Base-by-base conservation (phyloP, 2,113 vertebrate species). In the Sylvicapra grimmia region DNA sequence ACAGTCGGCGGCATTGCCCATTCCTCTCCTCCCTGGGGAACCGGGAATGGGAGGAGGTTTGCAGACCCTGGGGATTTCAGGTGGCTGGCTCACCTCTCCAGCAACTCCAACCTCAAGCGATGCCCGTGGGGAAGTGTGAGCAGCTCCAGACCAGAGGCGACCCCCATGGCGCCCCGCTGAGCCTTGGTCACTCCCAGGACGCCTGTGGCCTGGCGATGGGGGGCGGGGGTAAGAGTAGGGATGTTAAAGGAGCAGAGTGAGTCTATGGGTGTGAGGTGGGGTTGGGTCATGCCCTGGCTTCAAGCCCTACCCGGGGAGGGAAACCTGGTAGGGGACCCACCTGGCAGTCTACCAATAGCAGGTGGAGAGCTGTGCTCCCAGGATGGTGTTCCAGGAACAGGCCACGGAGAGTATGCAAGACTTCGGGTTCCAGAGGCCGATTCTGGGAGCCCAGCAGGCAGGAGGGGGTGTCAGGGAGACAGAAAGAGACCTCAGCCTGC, bases 281-380 rank as follows among this genome's bases (percentile, higher is more conserved):
- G 0, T 11, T 11, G 49, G 61, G 44, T 10, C 54, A 10, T 13
- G 33, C 19, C 6, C 49, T 29, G 54, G 54, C n/a, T 40, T 84
- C 77, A 65, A 33, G n/a, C 56, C 29, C 8, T 5, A 8, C 68
- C 63, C 12, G 11, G 36, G 29, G 33, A 83, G 58, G 51, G 87
- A 59, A 15, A 2, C 40, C 56, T 6, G 15, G 49, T 44, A 56
- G 63, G 40, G 19, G 84, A 83, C 96, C 40, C 96, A 99, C 99
- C 99, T 99, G 99, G 95, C 99, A 99, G 98, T 99, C 99, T 18
- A 99, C 98, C 91, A 99, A 98, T 47, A 99, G 99, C 85, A 99
- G 98, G 97, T 99, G 99, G 93, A 99, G 98, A 58, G 99, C 99
- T 0, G 98, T 99, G 51, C 96, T 98, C 54, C 86, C 96, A 47